Conservation (phyloP, 2,113 vertebrate genomes). For the Cettia cetti region DNA sequence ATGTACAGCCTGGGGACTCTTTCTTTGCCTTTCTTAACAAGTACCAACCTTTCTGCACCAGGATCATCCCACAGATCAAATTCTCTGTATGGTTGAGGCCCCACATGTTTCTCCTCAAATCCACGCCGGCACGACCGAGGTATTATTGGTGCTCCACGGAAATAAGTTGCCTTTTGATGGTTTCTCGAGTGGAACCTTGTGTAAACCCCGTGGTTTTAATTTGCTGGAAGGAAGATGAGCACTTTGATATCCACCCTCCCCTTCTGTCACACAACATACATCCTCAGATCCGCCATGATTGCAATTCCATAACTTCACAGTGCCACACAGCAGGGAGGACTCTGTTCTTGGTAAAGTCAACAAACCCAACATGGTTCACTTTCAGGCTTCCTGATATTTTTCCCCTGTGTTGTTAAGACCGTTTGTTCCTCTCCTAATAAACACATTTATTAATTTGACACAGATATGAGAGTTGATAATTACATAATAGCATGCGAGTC, state of each 20-base stretch:
- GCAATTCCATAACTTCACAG: not conserved
- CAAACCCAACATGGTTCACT: not conserved
- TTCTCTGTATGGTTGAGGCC: not conserved
- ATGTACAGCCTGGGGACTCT: not conserved
- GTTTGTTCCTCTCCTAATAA: not conserved
- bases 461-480: not conserved
- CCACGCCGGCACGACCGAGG: rapidly evolving
- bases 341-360: not conserved
- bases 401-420: not conserved
- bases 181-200: not conserved
- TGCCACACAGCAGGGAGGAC: not conserved
- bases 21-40: not conserved
- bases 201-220: not conserved
- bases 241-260: conserved; percentile 1
- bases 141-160: not conserved
- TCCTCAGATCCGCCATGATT: conserved; percentile 15
- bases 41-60: not conserved
- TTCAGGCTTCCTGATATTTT: not conserved
- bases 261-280: not conserved
- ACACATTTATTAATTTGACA: not conserved
- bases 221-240: conserved; percentile 6
- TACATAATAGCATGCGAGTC: rapidly evolving
- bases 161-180: conserved; percentile 14
- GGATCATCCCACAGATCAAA: not conserved
- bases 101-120: not conserved